phyloP scores from a whole-genome alignment of 1,140 invertebrate genomes.

The Paralvinella palmiformis region DNA sequence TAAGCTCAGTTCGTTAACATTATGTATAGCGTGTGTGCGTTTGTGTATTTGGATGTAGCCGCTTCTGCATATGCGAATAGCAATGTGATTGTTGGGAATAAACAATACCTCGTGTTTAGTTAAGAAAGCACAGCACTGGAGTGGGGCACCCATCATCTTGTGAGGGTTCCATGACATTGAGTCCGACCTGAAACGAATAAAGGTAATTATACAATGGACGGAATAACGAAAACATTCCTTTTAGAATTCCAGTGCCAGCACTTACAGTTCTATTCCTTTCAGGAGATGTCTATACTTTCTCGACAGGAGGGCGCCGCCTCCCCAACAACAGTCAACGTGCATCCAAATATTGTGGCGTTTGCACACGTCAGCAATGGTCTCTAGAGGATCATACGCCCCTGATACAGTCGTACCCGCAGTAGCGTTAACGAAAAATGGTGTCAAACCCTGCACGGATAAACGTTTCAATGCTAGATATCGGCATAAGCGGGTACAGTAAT shows the following conservation, averaged over 20 bases:
- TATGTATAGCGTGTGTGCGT: no score
- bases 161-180: constrained; percentile 99
- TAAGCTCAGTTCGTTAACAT: no score
- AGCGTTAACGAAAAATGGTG: constrained; percentile 45
- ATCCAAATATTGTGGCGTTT: constrained; percentile 92
- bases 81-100: constrained; percentile 55
- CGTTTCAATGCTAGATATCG: no score
- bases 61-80: constrained; percentile 63
- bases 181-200: constrained; percentile 71
- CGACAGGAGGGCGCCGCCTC: constrained; percentile 87
- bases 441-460: constrained; percentile 1
- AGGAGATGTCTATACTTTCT: constrained; percentile 85
- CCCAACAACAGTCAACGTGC: constrained; percentile 98
- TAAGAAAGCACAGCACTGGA: constrained; percentile 96
- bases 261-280: constrained; percentile 82
- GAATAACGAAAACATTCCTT: constrained; percentile 1
- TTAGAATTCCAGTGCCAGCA: not conserved
- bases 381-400: constrained; percentile 92
- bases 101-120: constrained; percentile 89
- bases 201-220: no score
- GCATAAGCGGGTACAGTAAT: no score
- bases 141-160: constrained; percentile 91
- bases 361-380: constrained; percentile 90
- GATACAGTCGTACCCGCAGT: constrained; percentile 84
- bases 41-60: no score